These are phyloP conservation scores for Lineus longissimus DNA, from an alignment of 1,140 invertebrate species.

Conservation along the genomic window DNA sequence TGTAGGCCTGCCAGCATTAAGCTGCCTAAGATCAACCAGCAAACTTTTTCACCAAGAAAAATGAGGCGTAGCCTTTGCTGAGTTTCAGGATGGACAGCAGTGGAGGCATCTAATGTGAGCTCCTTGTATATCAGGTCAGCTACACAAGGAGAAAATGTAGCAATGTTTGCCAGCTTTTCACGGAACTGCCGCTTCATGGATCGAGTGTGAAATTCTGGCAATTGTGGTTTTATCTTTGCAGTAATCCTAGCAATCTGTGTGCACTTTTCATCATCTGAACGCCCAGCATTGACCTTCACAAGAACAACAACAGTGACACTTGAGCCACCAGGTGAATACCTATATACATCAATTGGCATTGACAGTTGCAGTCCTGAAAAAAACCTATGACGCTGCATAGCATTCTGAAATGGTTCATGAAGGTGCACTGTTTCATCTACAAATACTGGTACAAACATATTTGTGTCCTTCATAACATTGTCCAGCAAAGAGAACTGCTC, in stretches of 20 bases:
- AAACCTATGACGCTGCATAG: no score
- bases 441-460: no score
- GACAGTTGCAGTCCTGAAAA: no score
- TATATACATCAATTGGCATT: no score
- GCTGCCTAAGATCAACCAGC: constrained; percentile 15
- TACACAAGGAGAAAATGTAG: constrained; percentile 7
- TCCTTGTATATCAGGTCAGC: constrained; percentile 22
- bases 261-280: no score
- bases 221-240: background rate
- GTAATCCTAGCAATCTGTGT: background rate
- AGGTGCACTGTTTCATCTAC: no score
- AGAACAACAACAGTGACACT: no score
- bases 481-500: no score
- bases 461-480: no score
- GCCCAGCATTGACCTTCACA: no score
- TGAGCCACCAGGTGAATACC: no score
- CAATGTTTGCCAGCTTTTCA: constrained; percentile 9
- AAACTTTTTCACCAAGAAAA: constrained; percentile 18
- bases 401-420: no score
- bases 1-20: constrained; percentile 20
- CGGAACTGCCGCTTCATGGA: background rate
- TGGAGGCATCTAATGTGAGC: constrained; percentile 16
- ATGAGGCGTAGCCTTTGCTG: constrained; percentile 20
- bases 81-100: constrained; percentile 13
- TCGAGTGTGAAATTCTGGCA: constrained; percentile 7